Percentiles rank a stretch among this genome's conserved stretches.
These are phyloP conservation scores for Neodiprion virginianus DNA, from an alignment of 1,140 invertebrate genomes.

Conservation along the genomic window DNA sequence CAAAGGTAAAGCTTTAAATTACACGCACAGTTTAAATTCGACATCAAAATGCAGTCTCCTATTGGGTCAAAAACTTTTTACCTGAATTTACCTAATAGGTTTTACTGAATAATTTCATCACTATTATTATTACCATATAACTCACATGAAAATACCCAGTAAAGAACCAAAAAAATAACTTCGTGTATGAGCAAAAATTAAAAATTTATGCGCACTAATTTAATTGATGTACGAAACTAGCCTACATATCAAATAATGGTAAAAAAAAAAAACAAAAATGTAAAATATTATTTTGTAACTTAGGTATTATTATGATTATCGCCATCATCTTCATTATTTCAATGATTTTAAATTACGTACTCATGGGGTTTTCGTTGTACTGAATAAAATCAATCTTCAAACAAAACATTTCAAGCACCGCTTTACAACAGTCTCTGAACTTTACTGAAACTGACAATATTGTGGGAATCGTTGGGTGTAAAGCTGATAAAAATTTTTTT, in stretches of 20 bases:
- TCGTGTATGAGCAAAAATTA: too few relatives aligned
- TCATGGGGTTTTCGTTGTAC: conserved; percentile 34
- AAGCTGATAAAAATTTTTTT: not conserved
- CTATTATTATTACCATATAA: not conserved
- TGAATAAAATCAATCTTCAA: conserved; percentile 40
- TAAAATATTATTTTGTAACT: too few relatives aligned
- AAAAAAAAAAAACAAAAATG: too few relatives aligned
- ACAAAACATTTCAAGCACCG: conserved; percentile 29
- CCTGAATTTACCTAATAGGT: not conserved
- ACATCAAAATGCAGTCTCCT: not conserved
- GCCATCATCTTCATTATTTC: too few relatives aligned
- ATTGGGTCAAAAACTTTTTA: too few relatives aligned
- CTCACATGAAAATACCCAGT: too few relatives aligned
- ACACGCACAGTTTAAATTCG: conserved; percentile 19
- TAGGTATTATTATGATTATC: too few relatives aligned
- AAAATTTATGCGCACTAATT: conserved; percentile 21
- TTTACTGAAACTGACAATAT: not conserved
- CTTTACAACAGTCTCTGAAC: not conserved
- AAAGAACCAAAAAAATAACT: too few relatives aligned
- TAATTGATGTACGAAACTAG: conserved; percentile 42
- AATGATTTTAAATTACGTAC: too few relatives aligned
- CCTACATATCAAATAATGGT: conserved; percentile 18
- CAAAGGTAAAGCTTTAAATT: conserved; percentile 22
- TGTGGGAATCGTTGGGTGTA: not conserved
- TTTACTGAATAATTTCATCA: not conserved